Evolutionary conservation across 2,797 vertebrate species (phyloP), one percentile per base, ranked within the genome.

Genomic region (Pempheris klunzingeri): DNA sequence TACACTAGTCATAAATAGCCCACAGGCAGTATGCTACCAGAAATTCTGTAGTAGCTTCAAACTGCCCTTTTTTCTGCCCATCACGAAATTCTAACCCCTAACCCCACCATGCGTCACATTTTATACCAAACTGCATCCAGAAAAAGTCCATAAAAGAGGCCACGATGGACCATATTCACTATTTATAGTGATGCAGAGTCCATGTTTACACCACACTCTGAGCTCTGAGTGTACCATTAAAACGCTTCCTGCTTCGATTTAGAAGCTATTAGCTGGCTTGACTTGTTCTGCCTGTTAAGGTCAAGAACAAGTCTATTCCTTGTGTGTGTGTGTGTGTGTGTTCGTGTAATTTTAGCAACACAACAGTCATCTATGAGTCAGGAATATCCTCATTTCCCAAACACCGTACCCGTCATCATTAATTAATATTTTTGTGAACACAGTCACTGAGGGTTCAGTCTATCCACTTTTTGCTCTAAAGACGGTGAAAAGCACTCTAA

Each of bases 201-300:
- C 77, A 80, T 71, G 71, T 83, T 88, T 82, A 78, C 44, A 63
- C 46, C 41, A 71, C 38, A 73, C 78, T 77, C 74, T 36, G 52
- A 80, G 71, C 24, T 86, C 86, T 81, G 86, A 84, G 81, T 75
- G 77, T 81, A 84, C 88, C 78, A 79, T 84, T 78, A 89, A 85
- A 87, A 63, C 9, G 18, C 75, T 83, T 83, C 72, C 73, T 81
- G 81, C 78, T 86, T 83, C 63, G 49, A 88, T 81, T 90, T 78
- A 74, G 80, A 87, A 77, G 81, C 80, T 86, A 83, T 89, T 91
- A 83, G 76, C 68, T 15, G 61, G 71, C 87, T 87, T 88, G 68
- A 81, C 81, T 90, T 87, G 81, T 69, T 81, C 76, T 78, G 68
- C 67, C 59, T 60, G 55, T 64, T 86, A 66, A 87, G 71, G 65